Conservation (phyloP, 2,113 vertebrate species). For the Neolamprologus hecqui region DNA sequence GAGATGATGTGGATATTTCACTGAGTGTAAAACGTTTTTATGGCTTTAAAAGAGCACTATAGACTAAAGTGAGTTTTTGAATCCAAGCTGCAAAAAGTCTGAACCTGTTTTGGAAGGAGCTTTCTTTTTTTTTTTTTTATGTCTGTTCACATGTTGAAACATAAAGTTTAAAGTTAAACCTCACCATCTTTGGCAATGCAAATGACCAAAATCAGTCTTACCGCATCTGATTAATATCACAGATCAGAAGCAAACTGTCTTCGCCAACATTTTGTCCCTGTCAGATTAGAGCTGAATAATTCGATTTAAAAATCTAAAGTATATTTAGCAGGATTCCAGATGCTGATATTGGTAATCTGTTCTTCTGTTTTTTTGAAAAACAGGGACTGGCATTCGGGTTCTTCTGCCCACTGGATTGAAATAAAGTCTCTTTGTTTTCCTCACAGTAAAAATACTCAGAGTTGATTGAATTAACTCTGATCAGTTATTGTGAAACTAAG, state of each 20-base stretch:
- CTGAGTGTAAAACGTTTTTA: neutral
- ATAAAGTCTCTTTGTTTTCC: neutral
- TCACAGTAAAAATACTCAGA: neutral
- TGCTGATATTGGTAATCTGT: neutral
- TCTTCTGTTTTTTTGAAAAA: neutral
- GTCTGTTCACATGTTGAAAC: neutral
- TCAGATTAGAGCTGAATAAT: neutral
- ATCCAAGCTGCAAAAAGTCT: neutral
- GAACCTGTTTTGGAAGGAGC: neutral
- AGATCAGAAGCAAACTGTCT: neutral
- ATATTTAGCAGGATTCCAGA: neutral
- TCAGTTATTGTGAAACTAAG: neutral
- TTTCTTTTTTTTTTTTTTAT: neutral
- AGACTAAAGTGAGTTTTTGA: neutral
- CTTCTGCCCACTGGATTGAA: neutral
- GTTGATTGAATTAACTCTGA: neutral
- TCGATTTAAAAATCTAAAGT: neutral
- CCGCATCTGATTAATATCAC: neutral
- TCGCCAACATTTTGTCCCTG: neutral
- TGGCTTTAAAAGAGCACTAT: neutral
- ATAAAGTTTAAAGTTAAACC: neutral
- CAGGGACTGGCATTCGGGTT: neutral
- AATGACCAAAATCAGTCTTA: neutral
- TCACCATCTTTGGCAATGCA: neutral
- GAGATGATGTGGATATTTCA: neutral